These are phyloP conservation scores for Melanchra persicariae DNA, from an alignment of 2,888 invertebrate species.

Conservation along the genomic window DNA sequence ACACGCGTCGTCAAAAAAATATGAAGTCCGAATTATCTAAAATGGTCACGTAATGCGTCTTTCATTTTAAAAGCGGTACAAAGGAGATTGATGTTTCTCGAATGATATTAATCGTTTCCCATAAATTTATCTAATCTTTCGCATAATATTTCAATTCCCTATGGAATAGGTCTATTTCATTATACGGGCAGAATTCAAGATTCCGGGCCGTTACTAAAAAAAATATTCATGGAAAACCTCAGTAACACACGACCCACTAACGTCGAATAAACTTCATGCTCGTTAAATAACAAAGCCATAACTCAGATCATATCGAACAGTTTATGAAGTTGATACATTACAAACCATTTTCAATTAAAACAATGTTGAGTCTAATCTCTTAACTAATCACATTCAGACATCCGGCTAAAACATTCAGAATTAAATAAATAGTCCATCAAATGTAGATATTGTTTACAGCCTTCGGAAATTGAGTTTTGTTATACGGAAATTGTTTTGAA, in stretches of 20 bases:
- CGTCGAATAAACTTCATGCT: neutral
- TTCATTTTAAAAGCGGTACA: neutral
- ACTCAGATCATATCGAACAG: constrained; percentile 14
- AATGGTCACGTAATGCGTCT: constrained; percentile 17
- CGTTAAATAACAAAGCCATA: constrained; percentile 7
- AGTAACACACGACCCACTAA: neutral
- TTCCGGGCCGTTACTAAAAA: neutral
- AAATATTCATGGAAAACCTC: neutral
- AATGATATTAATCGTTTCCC: neutral
- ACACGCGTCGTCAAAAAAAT: constrained; percentile 19
- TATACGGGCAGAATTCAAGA: neutral
- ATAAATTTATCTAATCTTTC: neutral
- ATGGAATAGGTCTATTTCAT: neutral
- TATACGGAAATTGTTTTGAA: constrained; percentile 42
- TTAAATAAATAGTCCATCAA: constrained; percentile 15
- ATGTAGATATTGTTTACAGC: constrained; percentile 28
- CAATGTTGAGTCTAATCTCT: neutral
- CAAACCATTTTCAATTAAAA: constrained; percentile 21
- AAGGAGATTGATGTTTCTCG: too few species aligned
- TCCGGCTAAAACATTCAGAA: constrained; percentile 21
- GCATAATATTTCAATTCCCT: neutral
- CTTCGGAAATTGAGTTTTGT: constrained; percentile 25
- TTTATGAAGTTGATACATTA: constrained; percentile 2
- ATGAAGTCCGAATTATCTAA: neutral
- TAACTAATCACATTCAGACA: neutral